Conservation (phyloP, 2,113 vertebrate genomes). For the Poeciliopsis turrubarensis region DNA sequence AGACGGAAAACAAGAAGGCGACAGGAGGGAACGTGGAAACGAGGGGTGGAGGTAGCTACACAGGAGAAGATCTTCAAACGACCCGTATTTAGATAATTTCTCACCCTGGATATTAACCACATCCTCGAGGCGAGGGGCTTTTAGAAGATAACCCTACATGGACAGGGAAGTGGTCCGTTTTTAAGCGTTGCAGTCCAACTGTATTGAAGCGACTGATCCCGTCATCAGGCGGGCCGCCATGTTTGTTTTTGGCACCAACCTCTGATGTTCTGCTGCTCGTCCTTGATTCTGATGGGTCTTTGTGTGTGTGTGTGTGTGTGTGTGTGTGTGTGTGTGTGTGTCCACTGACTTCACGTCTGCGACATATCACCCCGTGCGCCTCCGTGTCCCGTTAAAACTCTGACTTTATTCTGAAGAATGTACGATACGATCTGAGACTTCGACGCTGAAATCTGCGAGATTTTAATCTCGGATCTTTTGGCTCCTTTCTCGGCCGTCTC, state of each 20-base stretch:
- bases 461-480: neutral
- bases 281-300: neutral
- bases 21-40: constrained; percentile 16
- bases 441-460: neutral
- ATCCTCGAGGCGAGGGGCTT: neutral
- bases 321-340: neutral
- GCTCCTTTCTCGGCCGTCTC: neutral
- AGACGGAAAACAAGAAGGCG: constrained; percentile 27
- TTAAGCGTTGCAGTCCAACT: constrained; percentile 1
- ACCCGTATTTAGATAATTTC: neutral
- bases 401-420: neutral
- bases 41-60: neutral
- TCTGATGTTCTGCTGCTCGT: neutral
- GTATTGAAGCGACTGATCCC: neutral
- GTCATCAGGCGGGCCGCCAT: neutral
- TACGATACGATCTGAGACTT: neutral
- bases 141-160: neutral
- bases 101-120: constrained; percentile 2
- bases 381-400: neutral
- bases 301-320: neutral
- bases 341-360: neutral
- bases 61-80: neutral
- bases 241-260: constrained; percentile 5
- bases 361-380: neutral
- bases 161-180: neutral